These are phyloP conservation scores for Acronicta leporina DNA, from an alignment of 2,888 invertebrate genomes.

Conservation along the genomic window DNA sequence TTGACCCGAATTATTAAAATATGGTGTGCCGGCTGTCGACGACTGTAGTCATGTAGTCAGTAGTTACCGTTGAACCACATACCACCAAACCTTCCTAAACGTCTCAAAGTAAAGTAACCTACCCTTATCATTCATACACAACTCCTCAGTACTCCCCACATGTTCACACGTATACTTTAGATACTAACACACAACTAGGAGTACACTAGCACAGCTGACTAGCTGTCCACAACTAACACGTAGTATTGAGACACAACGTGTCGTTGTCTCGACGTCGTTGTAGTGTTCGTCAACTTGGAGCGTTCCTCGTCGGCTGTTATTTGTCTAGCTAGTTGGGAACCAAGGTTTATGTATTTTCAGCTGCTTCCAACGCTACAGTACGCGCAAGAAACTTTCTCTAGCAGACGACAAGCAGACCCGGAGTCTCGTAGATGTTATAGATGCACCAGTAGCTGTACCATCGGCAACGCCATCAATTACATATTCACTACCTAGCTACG, in stretches of 20 bases:
- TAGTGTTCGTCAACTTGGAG: constrained; percentile 17
- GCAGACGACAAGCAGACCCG: neutral
- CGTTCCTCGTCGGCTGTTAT: neutral
- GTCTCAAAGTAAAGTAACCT: neutral
- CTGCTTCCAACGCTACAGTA: constrained; percentile 17
- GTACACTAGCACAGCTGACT: constrained; percentile 20
- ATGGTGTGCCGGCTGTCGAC: neutral
- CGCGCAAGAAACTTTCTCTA: neutral
- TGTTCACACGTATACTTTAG: neutral
- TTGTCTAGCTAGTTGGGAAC: constrained; percentile 9
- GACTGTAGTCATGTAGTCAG: constrained; percentile 14
- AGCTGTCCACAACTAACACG: constrained; percentile 16
- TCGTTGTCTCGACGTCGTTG: constrained; percentile 6
- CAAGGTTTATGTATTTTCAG: constrained; percentile 5
- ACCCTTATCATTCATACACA: too few species aligned
- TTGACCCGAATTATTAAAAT: constrained; percentile 4
- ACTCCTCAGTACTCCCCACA: neutral
- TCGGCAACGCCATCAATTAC: constrained; percentile 1
- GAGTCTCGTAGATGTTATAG: constrained; percentile 2
- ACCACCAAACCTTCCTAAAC: neutral
- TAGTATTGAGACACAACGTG: neutral
- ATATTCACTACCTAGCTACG: neutral
- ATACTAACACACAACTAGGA: constrained; percentile 8
- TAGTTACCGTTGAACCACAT: constrained; percentile 16
- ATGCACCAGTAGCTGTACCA: neutral